Conservation (phyloP, 2,797 vertebrate species). For the Neosilurus hyrtlii region DNA sequence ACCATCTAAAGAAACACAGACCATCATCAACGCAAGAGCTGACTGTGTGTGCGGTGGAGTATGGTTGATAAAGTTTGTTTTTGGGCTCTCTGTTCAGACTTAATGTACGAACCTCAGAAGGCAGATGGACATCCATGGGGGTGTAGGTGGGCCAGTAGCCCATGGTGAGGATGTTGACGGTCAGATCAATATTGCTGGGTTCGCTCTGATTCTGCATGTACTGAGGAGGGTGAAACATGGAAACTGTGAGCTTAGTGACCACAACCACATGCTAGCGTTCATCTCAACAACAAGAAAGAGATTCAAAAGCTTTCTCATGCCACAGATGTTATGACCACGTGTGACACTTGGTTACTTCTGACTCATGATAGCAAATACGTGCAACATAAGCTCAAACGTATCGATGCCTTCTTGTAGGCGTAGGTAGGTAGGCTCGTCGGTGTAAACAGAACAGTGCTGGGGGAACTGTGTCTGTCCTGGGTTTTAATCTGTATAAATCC, state of each 20-base stretch:
- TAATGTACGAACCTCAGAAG: conserved; percentile 79
- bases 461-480: not conserved
- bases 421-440: too few species aligned
- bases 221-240: conserved; percentile 61
- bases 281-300: not conserved
- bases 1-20: conserved; percentile 81
- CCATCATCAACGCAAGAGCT: too few species aligned
- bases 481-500: not conserved
- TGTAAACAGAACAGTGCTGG: not conserved
- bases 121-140: conserved; percentile 97
- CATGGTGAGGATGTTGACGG: conserved; percentile 98
- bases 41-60: too few species aligned
- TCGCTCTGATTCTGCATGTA: conserved; percentile 99
- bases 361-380: not conserved
- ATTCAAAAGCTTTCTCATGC: not conserved
- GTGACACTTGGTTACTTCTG: conserved; percentile 1
- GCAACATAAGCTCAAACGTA: too few species aligned
- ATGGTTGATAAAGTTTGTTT: not conserved
- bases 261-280: not conserved
- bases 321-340: conserved; percentile 21
- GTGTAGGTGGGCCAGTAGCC: conserved; percentile 98
- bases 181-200: conserved; percentile 96
- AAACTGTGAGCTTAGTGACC: not conserved
- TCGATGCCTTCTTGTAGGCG: too few species aligned
- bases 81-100: not conserved